These are phyloP conservation scores for Sipha maydis DNA, from an alignment of 2,888 invertebrate genomes.

Conservation along the genomic window DNA sequence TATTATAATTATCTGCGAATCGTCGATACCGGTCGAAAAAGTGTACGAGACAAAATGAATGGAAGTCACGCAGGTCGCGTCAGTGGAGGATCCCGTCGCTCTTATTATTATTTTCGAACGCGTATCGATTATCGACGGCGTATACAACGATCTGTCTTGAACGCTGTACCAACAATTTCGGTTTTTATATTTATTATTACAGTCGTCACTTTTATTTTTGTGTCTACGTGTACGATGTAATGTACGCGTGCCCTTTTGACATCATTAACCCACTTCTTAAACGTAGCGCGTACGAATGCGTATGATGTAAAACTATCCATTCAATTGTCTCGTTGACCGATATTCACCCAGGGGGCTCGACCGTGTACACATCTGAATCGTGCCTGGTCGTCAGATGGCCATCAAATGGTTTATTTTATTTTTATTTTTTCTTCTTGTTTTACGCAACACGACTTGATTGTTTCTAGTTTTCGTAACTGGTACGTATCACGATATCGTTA, in stretches of 20 bases:
- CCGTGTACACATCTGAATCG: constrained; percentile 47
- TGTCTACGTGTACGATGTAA: background rate
- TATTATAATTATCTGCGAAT: background rate
- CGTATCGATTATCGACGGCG: background rate
- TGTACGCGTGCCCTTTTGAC: constrained; percentile 41
- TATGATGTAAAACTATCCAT: constrained; percentile 17
- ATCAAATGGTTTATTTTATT: constrained; percentile 12
- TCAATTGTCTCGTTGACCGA: constrained; percentile 50
- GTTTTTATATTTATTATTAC: background rate
- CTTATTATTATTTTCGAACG: background rate
- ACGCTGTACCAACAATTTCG: background rate
- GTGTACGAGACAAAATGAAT: background rate
- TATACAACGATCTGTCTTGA: no score
- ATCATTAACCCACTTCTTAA: constrained; percentile 44
- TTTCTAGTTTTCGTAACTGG: constrained; percentile 28
- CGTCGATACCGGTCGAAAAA: background rate
- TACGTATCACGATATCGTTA: constrained; percentile 38
- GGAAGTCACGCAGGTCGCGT: background rate
- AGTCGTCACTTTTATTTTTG: background rate
- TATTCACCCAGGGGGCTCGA: constrained; percentile 1
- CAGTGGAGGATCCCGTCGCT: background rate
- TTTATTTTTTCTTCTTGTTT: background rate
- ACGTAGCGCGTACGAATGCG: background rate
- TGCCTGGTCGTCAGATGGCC: constrained; percentile 39
- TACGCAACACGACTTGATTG: constrained; percentile 5